Conservation (phyloP, 2,797 vertebrate genomes). For the Cheirogaleus major region DNA sequence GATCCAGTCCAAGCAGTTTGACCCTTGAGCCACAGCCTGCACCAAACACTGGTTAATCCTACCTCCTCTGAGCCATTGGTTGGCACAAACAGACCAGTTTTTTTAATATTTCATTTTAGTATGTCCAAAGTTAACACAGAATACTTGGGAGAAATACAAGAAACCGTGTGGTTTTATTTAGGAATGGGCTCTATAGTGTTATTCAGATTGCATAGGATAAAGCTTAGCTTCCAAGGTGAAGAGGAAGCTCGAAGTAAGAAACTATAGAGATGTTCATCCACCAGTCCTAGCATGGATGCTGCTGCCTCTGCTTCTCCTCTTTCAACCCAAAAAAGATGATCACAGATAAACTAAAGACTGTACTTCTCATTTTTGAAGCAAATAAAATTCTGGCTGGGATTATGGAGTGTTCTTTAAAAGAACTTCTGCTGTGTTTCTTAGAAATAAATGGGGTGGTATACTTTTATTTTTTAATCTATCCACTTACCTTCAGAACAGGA, state of each 20-base stretch:
- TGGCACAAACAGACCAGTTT: neutral
- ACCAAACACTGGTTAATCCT: neutral
- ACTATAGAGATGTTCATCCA: neutral
- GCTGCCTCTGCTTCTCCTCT: neutral
- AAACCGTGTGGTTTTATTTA: constrained; percentile 3
- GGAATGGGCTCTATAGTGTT: neutral
- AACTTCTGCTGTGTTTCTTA: constrained; percentile 29
- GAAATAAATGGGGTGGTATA: neutral
- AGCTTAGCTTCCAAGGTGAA: neutral
- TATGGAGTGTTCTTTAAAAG: neutral
- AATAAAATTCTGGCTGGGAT: constrained; percentile 1
- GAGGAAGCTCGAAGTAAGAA: neutral
- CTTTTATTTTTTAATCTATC: neutral
- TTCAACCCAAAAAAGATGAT: neutral
- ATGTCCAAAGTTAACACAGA: constrained; percentile 21
- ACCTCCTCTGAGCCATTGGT: neutral
- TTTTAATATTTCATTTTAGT: neutral
- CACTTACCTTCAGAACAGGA: neutral
- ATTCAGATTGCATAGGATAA: neutral
- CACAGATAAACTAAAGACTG: neutral
- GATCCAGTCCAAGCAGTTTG: neutral
- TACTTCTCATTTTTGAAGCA: neutral
- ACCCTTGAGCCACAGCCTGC: neutral
- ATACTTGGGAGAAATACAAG: neutral
- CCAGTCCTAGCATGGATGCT: neutral